These are phyloP conservation scores for Melanotaenia parkinsoni DNA, from an alignment of 2,797 vertebrate genomes.

Conservation along the genomic window DNA sequence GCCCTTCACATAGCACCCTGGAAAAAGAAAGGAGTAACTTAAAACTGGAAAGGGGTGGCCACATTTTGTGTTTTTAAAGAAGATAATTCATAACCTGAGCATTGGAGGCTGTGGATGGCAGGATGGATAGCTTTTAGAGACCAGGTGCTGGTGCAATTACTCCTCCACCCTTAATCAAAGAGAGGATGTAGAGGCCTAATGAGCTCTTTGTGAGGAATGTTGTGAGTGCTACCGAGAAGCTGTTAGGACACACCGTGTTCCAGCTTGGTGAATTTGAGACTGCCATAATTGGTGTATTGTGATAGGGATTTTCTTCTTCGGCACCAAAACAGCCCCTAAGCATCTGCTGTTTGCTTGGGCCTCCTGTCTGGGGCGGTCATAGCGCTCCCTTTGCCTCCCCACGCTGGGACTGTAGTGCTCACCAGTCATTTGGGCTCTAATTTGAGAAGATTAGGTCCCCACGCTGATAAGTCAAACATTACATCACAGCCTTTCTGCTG, in stretches of 20 bases:
- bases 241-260: slow-evolving; percentile 75
- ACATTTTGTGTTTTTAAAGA: slow-evolving; percentile 77
- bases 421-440: slow-evolving; percentile 70
- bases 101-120: slow-evolving; percentile 54
- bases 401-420: slow-evolving; percentile 59
- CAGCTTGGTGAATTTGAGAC: slow-evolving; percentile 75
- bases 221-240: slow-evolving; percentile 74
- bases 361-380: slow-evolving; percentile 67
- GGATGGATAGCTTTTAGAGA: slow-evolving; percentile 77
- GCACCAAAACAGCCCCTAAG: slow-evolving; percentile 68
- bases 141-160: slow-evolving; percentile 80
- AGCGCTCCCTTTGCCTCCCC: slow-evolving; percentile 67
- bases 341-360: slow-evolving; percentile 80
- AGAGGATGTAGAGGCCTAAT: slow-evolving; percentile 81
- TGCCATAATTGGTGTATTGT: slow-evolving; percentile 77
- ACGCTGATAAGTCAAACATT: slow-evolving; percentile 74
- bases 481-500: slow-evolving; percentile 59
- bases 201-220: slow-evolving; percentile 82
- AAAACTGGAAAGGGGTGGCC: slow-evolving; percentile 82
- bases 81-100: slow-evolving; percentile 74
- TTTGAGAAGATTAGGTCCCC: slow-evolving; percentile 75
- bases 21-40: slow-evolving; percentile 80
- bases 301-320: slow-evolving; percentile 70
- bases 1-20: slow-evolving; percentile 85
- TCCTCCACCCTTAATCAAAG: slow-evolving; percentile 80